Conservation (phyloP, 2,888 invertebrate genomes). For the Drosophila subquinaria region DNA sequence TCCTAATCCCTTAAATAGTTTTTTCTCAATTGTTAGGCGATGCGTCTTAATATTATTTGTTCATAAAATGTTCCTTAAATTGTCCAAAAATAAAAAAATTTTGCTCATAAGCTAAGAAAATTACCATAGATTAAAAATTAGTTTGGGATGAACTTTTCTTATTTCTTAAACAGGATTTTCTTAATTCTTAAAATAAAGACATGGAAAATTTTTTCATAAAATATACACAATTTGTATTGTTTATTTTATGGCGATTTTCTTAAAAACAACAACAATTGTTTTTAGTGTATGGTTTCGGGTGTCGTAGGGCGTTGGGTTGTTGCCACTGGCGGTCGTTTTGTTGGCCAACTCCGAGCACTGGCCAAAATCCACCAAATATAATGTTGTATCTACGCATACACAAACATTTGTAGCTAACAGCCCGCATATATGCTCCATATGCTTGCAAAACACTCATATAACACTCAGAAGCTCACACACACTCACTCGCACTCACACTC, state of each 20-base stretch:
- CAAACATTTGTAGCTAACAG: constrained; percentile 26
- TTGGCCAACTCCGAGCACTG: constrained; percentile 30
- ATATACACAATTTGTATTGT: too few relatives aligned
- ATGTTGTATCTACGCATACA: constrained; percentile 51
- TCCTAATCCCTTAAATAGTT: too few relatives aligned
- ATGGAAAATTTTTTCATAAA: too few relatives aligned
- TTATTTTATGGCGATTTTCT: too few relatives aligned
- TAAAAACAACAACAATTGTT: too few relatives aligned
- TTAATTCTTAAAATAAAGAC: too few relatives aligned
- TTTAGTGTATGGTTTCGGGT: constrained; percentile 1
- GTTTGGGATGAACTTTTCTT: not conserved
- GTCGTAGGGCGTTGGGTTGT: constrained; percentile 33
- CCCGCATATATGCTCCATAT: constrained; percentile 65
- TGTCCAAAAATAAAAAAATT: not conserved
- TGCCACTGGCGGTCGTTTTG: constrained; percentile 59
- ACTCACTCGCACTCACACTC: constrained; percentile 44
- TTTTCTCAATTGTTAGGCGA: too few relatives aligned
- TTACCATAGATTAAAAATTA: too few relatives aligned
- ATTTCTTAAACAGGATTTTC: too few relatives aligned
- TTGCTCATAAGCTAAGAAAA: too few relatives aligned
- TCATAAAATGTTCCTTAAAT: not conserved
- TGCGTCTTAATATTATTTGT: too few relatives aligned
- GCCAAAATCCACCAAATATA: constrained; percentile 72
- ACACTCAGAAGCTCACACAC: constrained; percentile 24
- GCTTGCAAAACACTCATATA: constrained; percentile 45